Base-by-base conservation (phyloP, 2,888 invertebrate genomes). In the Pyrrhia umbra region DNA sequence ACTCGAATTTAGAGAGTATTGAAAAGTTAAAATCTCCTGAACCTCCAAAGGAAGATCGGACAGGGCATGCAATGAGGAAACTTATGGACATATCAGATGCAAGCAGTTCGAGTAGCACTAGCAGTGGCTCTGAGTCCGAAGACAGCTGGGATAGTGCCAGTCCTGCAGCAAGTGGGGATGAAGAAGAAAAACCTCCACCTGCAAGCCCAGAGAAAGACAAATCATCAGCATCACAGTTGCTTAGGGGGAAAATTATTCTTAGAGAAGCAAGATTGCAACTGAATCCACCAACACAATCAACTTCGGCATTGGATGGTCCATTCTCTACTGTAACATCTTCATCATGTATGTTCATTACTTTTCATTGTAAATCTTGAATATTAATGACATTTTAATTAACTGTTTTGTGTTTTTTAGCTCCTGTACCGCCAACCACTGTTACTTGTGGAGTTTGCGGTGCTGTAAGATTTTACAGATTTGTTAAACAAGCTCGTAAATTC, bases 381-480 rank as follows among this genome's bases (percentile, higher is more conserved):
- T 34, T 30, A 23, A 39, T 39, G 6, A 13, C 3, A 50, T 25
- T n/a, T 71, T 67, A 59, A 49, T 43, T 18, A 50, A 46, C 6
- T 45, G 49, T 39, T 49, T 57, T 56, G n/a, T 60, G 25, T 70
- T 46, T 92, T 90, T 61, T 83, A 96, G 96, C 93, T 68, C 90
- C 92, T 49, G 95, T 95, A 78, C 95, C 96, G 71, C 96, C 96
- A 60, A 96, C 96, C 55, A 96, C 96, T 58, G 96, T 97, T 21
- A 96, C 96, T 37, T 98, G 98, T 90, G 97, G 97, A 57, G 97
- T 98, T 34, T 98, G 98, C 88, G 97, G 97, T 40, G 97, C 97
- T 42, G 96, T 97, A 39, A 95, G 97, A 51, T 97, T 96, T 87
- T 97, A 96, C 89, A 96, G 97, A 84, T 97, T 97, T 87, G 96